These are phyloP conservation scores for Apomyelois bistriatella DNA, from an alignment of 2,888 invertebrate genomes.

Conservation along the genomic window DNA sequence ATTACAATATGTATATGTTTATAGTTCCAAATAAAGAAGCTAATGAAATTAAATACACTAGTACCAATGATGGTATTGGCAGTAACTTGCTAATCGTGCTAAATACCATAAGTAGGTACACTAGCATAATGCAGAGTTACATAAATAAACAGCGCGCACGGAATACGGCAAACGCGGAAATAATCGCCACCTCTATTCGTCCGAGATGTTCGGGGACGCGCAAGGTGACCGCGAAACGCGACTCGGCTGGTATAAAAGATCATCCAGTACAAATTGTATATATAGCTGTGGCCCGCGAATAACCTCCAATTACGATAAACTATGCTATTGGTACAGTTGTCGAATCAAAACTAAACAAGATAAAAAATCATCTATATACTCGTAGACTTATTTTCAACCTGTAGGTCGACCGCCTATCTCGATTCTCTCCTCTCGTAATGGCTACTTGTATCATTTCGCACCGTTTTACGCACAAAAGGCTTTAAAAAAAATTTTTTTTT, in stretches of 20 bases:
- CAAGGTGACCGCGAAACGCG: slow-evolving; percentile 63
- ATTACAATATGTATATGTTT: no score
- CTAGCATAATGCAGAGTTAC: slow-evolving; percentile 25
- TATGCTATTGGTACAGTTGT: not conserved
- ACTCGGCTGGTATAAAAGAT: not conserved
- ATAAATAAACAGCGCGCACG: slow-evolving; percentile 32
- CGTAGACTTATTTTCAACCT: no score
- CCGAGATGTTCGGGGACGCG: slow-evolving; percentile 66
- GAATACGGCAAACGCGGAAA: slow-evolving; percentile 58
- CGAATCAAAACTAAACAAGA: not conserved
- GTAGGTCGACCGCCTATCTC: no score
- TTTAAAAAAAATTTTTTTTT: no score
- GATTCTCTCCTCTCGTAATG: no score
- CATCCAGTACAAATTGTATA: no score
- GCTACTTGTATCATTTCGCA: no score
- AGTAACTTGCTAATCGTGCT: slow-evolving; percentile 6
- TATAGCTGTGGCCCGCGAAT: slow-evolving; percentile 5
- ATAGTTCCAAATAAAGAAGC: no score
- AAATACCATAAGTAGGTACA: slow-evolving; percentile 14
- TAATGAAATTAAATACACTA: not conserved
- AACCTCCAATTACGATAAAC: not conserved
- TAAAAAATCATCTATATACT: not conserved
- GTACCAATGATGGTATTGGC: not conserved
- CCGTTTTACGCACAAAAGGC: no score
- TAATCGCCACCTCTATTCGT: slow-evolving; percentile 65